These are phyloP conservation scores for Pedetes capensis DNA, from an alignment of 2,113 vertebrate genomes.

Conservation along the genomic window DNA sequence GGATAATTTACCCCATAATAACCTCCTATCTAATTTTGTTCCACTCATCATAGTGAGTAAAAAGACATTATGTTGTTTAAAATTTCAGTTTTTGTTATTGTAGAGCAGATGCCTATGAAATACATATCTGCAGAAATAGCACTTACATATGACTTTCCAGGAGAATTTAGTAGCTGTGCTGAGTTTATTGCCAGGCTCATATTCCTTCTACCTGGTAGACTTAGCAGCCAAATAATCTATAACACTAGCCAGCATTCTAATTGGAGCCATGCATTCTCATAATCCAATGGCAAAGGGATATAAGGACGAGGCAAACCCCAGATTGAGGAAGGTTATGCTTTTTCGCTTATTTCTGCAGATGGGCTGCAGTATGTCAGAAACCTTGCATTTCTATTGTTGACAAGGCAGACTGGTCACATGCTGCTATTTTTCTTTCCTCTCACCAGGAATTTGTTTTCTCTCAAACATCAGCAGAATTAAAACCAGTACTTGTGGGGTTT, in stretches of 20 bases:
- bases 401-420: neutral
- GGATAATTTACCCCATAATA: neutral
- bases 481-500: neutral
- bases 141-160: neutral
- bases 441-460: neutral
- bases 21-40: neutral
- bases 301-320: neutral
- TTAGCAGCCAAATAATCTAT: neutral
- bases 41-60: neutral
- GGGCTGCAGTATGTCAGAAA: neutral
- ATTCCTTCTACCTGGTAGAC: neutral
- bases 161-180: neutral
- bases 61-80: neutral
- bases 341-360: constrained; percentile 19
- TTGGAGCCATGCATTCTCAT: neutral
- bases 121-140: neutral
- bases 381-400: constrained; percentile 17
- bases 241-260: neutral
- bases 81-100: neutral
- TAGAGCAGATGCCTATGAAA: neutral
- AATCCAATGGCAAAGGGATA: neutral
- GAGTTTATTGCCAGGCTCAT: neutral
- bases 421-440: constrained; percentile 32
- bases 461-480: neutral
- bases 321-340: neutral